Percentiles rank a stretch among this genome's conserved stretches.
phyloP scores from a whole-genome alignment of 2,888 invertebrate species.

The Macropis europaea region DNA sequence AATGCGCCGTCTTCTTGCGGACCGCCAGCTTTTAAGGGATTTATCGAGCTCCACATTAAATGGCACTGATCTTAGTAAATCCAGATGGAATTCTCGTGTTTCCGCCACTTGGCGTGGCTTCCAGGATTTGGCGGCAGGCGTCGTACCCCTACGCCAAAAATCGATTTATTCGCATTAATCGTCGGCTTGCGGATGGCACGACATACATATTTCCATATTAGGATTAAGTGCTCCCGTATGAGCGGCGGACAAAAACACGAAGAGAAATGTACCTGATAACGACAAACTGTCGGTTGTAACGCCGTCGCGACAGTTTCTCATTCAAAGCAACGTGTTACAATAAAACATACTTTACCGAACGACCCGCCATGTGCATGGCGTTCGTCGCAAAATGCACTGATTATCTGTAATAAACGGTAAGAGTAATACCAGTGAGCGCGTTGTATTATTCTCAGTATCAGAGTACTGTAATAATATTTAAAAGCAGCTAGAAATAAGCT shows the following conservation, averaged over 20 bases:
- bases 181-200: conserved; percentile 39
- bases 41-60: conserved; percentile 65
- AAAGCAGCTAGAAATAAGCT: too few species aligned
- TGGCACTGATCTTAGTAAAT: conserved; percentile 67
- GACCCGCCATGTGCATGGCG: too few species aligned
- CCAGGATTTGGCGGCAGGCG: conserved; percentile 47
- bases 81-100: conserved; percentile 68
- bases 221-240: conserved; percentile 39
- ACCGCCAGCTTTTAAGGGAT: conserved; percentile 65
- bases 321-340: not conserved
- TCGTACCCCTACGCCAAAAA: conserved; percentile 51
- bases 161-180: conserved; percentile 61
- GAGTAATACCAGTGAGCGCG: too few species aligned
- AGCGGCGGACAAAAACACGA: conserved; percentile 12
- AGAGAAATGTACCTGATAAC: conserved; percentile 28
- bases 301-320: conserved; percentile 5
- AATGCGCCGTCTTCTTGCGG: conserved; percentile 54
- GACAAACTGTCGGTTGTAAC: conserved; percentile 16
- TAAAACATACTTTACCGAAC: not conserved
- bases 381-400: too few species aligned
- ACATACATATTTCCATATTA: conserved; percentile 59
- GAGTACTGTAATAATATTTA: too few species aligned
- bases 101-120: conserved; percentile 61
- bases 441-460: too few species aligned
- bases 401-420: too few species aligned